These are phyloP conservation scores for Probaryconus sp. DNA, from an alignment of 1,140 invertebrate species.

Conservation along the genomic window DNA sequence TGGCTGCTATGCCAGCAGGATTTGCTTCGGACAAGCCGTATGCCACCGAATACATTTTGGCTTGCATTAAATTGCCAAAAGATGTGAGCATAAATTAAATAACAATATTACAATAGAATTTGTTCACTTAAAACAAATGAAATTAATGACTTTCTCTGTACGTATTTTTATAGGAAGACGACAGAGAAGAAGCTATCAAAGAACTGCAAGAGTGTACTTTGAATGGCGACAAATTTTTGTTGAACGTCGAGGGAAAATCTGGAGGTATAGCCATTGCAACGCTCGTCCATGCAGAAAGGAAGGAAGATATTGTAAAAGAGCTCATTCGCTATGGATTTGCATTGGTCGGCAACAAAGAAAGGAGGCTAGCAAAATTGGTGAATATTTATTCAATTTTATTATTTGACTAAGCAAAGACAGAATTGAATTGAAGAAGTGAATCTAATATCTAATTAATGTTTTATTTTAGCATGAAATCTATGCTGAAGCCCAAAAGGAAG, in stretches of 20 bases:
- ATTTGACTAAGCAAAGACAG: no score
- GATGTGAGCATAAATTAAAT: constrained; percentile 82
- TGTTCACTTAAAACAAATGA: constrained; percentile 2
- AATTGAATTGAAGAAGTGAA: no score
- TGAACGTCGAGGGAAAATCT: constrained; percentile 86
- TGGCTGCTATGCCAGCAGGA: constrained; percentile 88
- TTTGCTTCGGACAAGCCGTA: constrained; percentile 87
- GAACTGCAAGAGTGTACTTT: constrained; percentile 83
- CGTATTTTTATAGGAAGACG: constrained; percentile 82
- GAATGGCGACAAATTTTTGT: constrained; percentile 82
- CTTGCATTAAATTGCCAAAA: constrained; percentile 88
- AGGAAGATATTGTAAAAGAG: constrained; percentile 90
- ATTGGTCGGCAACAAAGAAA: constrained; percentile 90
- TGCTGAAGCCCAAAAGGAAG: constrained; percentile 88
- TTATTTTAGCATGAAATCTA: constrained; percentile 85
- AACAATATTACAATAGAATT: neutral
- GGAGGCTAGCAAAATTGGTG: constrained; percentile 88
- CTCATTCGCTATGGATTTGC: constrained; percentile 92
- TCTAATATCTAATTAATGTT: no score
- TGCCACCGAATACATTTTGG: constrained; percentile 91
- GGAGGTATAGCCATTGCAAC: constrained; percentile 85
- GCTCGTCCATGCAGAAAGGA: constrained; percentile 84
- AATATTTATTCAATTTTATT: constrained; percentile 2
- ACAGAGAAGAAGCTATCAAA: constrained; percentile 85
- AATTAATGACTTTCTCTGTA: no score